phyloP scores from a whole-genome alignment of 2,888 invertebrate species.

The Coleophora flavipennella region DNA sequence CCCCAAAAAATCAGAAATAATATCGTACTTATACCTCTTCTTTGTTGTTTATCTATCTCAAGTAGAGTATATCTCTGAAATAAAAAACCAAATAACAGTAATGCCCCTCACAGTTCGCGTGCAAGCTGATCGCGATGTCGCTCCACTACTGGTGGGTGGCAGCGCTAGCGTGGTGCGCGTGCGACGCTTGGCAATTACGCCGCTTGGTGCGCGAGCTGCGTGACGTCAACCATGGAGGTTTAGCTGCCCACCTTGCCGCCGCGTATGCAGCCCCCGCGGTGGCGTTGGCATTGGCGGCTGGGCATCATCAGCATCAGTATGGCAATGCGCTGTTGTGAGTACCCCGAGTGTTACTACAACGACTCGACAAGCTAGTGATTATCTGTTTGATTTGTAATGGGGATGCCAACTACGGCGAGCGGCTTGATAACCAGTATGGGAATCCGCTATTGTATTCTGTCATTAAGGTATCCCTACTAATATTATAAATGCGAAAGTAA shows the following conservation, averaged over 20 bases:
- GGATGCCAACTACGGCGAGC: no score
- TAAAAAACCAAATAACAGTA: background rate
- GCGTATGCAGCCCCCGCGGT: slow-evolving; percentile 95
- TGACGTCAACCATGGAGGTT: slow-evolving; percentile 95
- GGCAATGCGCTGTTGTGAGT: slow-evolving; percentile 95
- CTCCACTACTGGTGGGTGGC: slow-evolving; percentile 95
- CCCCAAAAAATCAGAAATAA: no score
- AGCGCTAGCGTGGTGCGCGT: slow-evolving; percentile 92
- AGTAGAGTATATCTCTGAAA: no score
- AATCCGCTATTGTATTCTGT: no score
- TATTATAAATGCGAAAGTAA: no score
- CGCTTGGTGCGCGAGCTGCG: slow-evolving; percentile 95
- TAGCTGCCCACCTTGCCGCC: slow-evolving; percentile 92
- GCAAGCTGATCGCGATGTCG: slow-evolving; percentile 91
- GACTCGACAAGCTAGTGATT: no score
- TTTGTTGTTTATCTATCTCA: no score
- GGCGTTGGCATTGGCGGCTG: slow-evolving; percentile 90
- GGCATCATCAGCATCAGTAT: slow-evolving; percentile 94
- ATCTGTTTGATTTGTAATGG: no score
- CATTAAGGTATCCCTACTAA: no score
- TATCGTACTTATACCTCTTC: no score
- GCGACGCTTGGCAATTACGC: slow-evolving; percentile 93
- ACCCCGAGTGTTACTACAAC: background rate
- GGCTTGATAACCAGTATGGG: no score
- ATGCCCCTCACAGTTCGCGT: slow-evolving; percentile 75